Evolutionary conservation across 2,888 invertebrate genomes (phyloP).

Genomic region (Sphaerophoria rueppellii): DNA sequence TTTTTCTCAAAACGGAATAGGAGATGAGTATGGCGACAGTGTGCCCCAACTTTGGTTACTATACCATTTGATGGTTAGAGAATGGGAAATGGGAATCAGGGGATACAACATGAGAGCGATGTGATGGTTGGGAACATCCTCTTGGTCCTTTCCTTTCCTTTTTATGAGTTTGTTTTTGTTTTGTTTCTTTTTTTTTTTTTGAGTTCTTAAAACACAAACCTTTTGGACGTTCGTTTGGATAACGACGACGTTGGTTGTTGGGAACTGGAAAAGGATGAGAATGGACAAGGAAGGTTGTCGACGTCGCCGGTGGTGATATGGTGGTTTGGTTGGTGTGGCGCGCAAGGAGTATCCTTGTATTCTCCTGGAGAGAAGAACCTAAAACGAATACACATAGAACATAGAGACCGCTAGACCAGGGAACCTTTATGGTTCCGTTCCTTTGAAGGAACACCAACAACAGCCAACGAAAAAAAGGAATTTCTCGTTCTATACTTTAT

Average conservation of each 20-base stretch:
- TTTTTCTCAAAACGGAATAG: slow-evolving; percentile 68
- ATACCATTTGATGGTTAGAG: background rate
- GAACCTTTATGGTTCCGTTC: slow-evolving; percentile 66
- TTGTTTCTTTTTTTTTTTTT: slow-evolving; percentile 40
- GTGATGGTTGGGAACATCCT: slow-evolving; percentile 11
- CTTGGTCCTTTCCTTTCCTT: slow-evolving; percentile 23
- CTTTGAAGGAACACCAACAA: slow-evolving; percentile 54
- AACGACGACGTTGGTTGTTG: slow-evolving; percentile 2
- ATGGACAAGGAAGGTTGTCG: slow-evolving; percentile 37
- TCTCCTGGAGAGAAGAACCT: slow-evolving; percentile 56
- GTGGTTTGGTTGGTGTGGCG: slow-evolving; percentile 54
- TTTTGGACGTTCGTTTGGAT: slow-evolving; percentile 55
- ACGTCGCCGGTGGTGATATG: slow-evolving; percentile 31
- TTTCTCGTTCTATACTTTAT: slow-evolving; percentile 56
- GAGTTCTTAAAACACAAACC: slow-evolving; percentile 71
- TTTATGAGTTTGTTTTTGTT: too few species aligned
- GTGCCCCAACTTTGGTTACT: slow-evolving; percentile 62
- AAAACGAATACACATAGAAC: slow-evolving; percentile 44
- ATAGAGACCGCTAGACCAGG: slow-evolving; percentile 70
- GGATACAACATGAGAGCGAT: slow-evolving; percentile 26
- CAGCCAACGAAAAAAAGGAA: slow-evolving; percentile 48
- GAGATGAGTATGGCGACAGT: slow-evolving; percentile 68
- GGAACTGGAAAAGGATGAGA: slow-evolving; percentile 24
- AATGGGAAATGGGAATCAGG: background rate
- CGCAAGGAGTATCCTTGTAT: slow-evolving; percentile 43